Evolutionary conservation across 2,888 invertebrate species (phyloP).

Genomic region (Oxycera nigricornis): DNA sequence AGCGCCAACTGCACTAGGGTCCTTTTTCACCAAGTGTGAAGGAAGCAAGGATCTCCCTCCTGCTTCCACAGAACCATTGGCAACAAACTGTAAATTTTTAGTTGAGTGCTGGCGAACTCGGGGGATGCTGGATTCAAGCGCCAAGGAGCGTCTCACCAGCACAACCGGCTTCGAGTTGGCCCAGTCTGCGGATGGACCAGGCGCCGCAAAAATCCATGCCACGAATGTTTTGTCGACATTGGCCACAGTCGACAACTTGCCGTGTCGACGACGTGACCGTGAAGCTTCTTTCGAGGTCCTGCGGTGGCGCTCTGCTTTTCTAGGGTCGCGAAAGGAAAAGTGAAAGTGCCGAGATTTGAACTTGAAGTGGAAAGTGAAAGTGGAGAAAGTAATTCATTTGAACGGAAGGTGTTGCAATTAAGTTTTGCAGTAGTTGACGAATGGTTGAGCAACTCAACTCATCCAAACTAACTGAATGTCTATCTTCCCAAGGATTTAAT

Average conservation of each 20-base stretch:
- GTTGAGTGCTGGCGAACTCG: background rate
- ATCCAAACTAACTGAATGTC: too few relatives aligned
- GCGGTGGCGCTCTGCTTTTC: background rate
- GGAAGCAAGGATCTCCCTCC: background rate
- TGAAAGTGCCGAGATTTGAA: constrained; percentile 22
- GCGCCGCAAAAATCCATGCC: background rate
- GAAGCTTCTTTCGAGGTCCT: background rate
- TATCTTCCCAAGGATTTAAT: too few relatives aligned
- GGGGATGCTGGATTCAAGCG: background rate
- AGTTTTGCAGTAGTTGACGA: too few relatives aligned
- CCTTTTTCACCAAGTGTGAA: background rate
- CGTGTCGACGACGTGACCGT: background rate
- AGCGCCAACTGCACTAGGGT: too few relatives aligned
- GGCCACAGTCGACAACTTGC: constrained; percentile 18
- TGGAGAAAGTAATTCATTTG: background rate
- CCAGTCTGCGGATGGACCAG: constrained; percentile 9
- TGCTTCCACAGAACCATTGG: background rate
- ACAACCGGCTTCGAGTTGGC: background rate
- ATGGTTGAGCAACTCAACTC: too few relatives aligned
- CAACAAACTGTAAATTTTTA: background rate
- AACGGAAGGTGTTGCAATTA: background rate
- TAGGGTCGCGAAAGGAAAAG: background rate
- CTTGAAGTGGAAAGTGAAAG: constrained; percentile 24
- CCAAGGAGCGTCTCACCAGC: background rate
- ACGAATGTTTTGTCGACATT: background rate